Percentiles rank a stretch among this genome's conserved stretches.
phyloP scores from a whole-genome alignment of 2,113 vertebrate genomes.

The Microcebus ravelobensis region DNA sequence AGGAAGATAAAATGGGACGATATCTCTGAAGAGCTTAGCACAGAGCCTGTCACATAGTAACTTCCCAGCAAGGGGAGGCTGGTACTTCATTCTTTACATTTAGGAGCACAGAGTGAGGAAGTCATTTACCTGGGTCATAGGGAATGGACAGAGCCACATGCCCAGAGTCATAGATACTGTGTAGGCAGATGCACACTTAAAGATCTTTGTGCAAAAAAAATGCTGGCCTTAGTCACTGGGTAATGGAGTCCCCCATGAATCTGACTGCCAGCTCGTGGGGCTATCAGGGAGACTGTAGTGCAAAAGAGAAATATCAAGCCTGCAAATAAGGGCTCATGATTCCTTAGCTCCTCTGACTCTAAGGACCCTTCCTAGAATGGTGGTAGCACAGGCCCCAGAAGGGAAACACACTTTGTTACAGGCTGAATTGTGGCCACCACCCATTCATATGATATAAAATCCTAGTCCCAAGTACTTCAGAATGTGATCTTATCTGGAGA shows the following conservation, averaged over 20 bases:
- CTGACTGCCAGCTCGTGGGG: not conserved
- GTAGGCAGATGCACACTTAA: not conserved
- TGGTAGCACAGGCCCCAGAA: not conserved
- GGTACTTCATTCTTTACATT: not conserved
- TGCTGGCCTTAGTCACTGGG: not conserved
- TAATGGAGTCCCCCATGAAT: no score
- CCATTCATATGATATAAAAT: not conserved
- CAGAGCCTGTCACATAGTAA: not conserved
- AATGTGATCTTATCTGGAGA: not conserved
- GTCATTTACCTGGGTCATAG: not conserved
- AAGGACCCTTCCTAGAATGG: not conserved
- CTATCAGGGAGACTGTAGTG: not conserved
- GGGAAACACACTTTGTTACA: not conserved
- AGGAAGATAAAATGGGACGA: not conserved
- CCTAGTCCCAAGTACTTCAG: not conserved
- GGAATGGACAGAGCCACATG: not conserved
- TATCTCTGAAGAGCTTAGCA: not conserved
- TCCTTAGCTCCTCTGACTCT: not conserved
- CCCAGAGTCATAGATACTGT: not conserved
- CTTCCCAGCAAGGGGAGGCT: not conserved
- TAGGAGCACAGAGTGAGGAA: not conserved
- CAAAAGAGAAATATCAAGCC: not conserved
- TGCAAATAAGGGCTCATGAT: not conserved
- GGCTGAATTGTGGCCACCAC: not conserved
- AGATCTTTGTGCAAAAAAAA: not conserved